Evolutionary conservation across 2,888 invertebrate species (phyloP), one percentile per base, ranked within the genome.

Genomic region (Rhagium mordax): DNA sequence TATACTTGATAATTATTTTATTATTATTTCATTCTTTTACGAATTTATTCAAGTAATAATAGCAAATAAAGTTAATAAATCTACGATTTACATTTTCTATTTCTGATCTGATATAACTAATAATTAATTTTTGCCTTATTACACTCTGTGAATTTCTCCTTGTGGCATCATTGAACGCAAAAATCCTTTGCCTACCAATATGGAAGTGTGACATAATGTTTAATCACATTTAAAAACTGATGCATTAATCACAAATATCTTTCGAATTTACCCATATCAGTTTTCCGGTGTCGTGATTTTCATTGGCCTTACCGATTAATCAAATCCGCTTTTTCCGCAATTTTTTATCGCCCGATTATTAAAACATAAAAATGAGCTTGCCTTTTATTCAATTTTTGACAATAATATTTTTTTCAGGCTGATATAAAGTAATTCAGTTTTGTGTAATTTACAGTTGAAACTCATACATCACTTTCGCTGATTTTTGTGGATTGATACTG

Each of bases 201-300:
- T 41, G 41, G 41, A 41, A 13, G n/a, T 41, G 41, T 41, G 33
- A 33, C 33, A 33, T 33, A 33, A 33, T 33, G n/a, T n/a, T 41
- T 41, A 41, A 41, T 41, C 41, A 41, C n/a, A 41, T 41, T 41
- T n/a, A n/a, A 41, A 41, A 41, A 15, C 57, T 29, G 57, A 57
- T 57, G 16, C 59, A 59, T 59, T 59, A 59, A 59, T 59, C 59
- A 59, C 33, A 29, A 33, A 59, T 29, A 33, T 59, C 59, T 59
- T 59, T 59, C 29, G 18, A 59, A 59, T 59, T 27, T 33, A 29
- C 59, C 59, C 59, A 59, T 59, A 59, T 59, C 59, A 59, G 59
- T 29, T 59, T 59, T 59, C 59, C 59, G 21, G 59, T 59, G 59
- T 33, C 59, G 29, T 33, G 59, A 24, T 59, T 59, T 59, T 29